Conservation (phyloP, 1,140 invertebrate species). For the Anastrepha ludens region DNA sequence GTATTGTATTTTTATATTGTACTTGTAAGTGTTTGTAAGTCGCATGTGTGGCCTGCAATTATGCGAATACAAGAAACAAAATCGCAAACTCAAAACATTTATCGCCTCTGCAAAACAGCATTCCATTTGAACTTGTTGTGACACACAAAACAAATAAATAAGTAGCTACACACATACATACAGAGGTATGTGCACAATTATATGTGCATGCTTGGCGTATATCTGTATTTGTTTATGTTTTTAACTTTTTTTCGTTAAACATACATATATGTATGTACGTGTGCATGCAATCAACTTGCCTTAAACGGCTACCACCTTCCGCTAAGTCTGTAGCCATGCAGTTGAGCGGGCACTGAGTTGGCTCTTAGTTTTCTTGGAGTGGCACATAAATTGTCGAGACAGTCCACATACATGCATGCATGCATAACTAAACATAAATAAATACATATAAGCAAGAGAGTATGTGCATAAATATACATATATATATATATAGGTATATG, state of each 20-base stretch:
- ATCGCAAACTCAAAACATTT: background rate
- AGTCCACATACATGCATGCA: background rate
- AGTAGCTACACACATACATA: background rate
- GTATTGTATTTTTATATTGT: background rate
- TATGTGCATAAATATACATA: background rate
- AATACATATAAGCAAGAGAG: background rate
- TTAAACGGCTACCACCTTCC: background rate
- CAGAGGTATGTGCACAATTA: too few relatives aligned
- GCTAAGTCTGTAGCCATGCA: too few relatives aligned
- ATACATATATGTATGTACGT: background rate
- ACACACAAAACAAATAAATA: slow-evolving; percentile 29
- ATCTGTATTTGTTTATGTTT: background rate
- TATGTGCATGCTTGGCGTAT: background rate
- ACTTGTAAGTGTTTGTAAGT: too few relatives aligned
- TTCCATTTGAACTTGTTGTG: slow-evolving; percentile 7
- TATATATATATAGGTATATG: background rate
- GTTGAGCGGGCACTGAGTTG: background rate
- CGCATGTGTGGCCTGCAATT: background rate
- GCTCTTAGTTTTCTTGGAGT: background rate
- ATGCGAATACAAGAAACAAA: background rate
- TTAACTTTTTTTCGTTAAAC: background rate
- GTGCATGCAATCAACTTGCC: background rate
- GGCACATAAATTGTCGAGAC: slow-evolving; percentile 10
- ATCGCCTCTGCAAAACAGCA: slow-evolving; percentile 8
- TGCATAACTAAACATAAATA: background rate